A percentile compares a stretch with the other conserved stretches of the same genome.
Conservation (phyloP, 2,888 invertebrate species). For the Papilio gigon region DNA sequence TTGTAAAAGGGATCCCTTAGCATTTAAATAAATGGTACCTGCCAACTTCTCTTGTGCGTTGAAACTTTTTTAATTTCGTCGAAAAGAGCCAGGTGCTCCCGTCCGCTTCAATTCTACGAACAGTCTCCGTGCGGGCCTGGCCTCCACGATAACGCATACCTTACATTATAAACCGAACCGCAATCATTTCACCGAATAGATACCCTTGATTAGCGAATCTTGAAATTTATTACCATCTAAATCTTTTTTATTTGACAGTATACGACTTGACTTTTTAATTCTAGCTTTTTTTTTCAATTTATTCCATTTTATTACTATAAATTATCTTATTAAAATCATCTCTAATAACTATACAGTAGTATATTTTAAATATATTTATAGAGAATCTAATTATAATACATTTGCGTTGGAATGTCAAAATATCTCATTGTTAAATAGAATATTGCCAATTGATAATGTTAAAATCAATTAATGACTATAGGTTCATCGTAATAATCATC, state of each 20-base stretch:
- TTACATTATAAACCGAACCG: conserved; percentile 53
- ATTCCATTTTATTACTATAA: neutral
- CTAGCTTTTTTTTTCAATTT: neutral
- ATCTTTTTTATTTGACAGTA: conserved; percentile 21
- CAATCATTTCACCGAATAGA: conserved; percentile 64
- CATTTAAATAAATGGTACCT: conserved; percentile 77
- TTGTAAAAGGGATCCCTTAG: conserved; percentile 55
- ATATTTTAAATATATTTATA: neutral
- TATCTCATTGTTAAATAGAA: too few relatives aligned
- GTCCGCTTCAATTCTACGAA: conserved; percentile 71
- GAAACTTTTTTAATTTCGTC: conserved; percentile 81
- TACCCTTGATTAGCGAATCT: conserved; percentile 51
- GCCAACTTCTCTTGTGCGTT: conserved; percentile 66
- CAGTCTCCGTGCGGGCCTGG: conserved; percentile 58
- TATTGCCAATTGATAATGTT: too few relatives aligned
- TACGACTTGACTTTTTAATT: conserved; percentile 12
- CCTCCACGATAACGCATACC: conserved; percentile 60
- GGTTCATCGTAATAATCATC: too few relatives aligned
- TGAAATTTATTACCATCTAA: conserved; percentile 32
- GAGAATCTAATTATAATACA: too few relatives aligned
- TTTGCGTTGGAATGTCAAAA: too few relatives aligned
- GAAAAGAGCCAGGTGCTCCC: conserved; percentile 76
- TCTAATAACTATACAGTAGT: too few relatives aligned
- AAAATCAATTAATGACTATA: too few relatives aligned
- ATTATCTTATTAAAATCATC: neutral